Evolutionary conservation across 2,888 invertebrate genomes (phyloP).

Genomic region (Cantharis lateralis): DNA sequence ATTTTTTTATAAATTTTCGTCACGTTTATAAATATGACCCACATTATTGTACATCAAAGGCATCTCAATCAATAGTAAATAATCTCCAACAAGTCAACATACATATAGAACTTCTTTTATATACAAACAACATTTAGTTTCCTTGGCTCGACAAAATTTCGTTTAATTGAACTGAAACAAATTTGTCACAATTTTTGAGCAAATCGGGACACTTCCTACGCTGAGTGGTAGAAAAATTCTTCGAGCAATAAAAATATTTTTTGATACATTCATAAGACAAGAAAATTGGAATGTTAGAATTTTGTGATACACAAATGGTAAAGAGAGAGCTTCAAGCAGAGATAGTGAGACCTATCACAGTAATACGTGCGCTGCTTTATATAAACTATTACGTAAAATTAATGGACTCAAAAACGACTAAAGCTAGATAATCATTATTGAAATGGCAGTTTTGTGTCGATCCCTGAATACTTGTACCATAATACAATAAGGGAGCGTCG

Average conservation of each 20-base stretch:
- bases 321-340: slow-evolving; percentile 45
- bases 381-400: slow-evolving; percentile 4
- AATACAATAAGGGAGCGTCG: slow-evolving; percentile 1
- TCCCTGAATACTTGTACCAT: slow-evolving; percentile 35
- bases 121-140: slow-evolving; percentile 22
- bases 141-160: background rate
- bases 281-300: slow-evolving; percentile 43
- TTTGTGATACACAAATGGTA: slow-evolving; percentile 29
- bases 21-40: slow-evolving; percentile 14
- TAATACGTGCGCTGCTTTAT: slow-evolving; percentile 40
- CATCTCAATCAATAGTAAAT: slow-evolving; percentile 23
- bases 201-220: slow-evolving; percentile 4
- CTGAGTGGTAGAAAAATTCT: background rate
- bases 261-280: slow-evolving; percentile 20
- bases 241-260: slow-evolving; percentile 6
- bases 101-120: slow-evolving; percentile 24
- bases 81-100: slow-evolving; percentile 25
- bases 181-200: background rate
- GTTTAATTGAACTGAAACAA: background rate
- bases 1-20: slow-evolving; percentile 5
- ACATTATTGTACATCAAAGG: slow-evolving; percentile 27
- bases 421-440: background rate
- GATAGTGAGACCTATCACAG: slow-evolving; percentile 48
- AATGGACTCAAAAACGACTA: background rate
- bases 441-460: slow-evolving; percentile 27